Conservation (phyloP, 2,888 invertebrate genomes). For the Macrosiphum euphorbiae region DNA sequence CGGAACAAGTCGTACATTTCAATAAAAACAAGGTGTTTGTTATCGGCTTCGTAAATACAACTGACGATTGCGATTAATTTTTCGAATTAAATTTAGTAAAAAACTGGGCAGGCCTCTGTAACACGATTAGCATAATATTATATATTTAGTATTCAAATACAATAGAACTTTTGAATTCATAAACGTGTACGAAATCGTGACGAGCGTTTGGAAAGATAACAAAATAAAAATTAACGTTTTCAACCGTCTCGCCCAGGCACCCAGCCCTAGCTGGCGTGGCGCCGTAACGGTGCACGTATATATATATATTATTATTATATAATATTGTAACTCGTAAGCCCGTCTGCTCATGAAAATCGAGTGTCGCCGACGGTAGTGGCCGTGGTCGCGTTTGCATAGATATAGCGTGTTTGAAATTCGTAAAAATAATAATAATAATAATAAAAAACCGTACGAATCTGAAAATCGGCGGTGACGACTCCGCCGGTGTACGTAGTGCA, state of each 20-base stretch:
- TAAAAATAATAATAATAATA: conserved; percentile 45
- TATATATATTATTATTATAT: conserved; percentile 13
- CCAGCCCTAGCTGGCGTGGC: conserved; percentile 17
- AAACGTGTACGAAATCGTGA: background rate
- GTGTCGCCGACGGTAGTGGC: background rate
- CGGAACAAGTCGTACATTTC: background rate
- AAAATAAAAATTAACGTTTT: background rate
- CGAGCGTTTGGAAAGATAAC: background rate
- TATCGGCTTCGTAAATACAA: background rate
- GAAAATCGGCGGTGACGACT: conserved; percentile 10
- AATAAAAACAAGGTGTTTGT: background rate
- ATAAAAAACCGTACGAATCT: conserved; percentile 21
- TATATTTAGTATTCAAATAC: background rate
- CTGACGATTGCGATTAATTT: background rate
- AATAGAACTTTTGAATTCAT: background rate
- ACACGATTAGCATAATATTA: background rate
- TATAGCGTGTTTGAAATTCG: conserved; percentile 16
- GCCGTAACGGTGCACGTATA: background rate
- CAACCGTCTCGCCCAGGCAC: background rate
- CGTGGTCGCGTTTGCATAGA: background rate
- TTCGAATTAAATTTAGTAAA: background rate
- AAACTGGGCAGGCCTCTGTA: background rate
- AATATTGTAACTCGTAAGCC: background rate
- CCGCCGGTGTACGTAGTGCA: background rate
- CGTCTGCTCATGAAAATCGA: background rate